Evolutionary conservation across 2,888 invertebrate genomes (phyloP).

Genomic region (Eupithecia subfuscata): DNA sequence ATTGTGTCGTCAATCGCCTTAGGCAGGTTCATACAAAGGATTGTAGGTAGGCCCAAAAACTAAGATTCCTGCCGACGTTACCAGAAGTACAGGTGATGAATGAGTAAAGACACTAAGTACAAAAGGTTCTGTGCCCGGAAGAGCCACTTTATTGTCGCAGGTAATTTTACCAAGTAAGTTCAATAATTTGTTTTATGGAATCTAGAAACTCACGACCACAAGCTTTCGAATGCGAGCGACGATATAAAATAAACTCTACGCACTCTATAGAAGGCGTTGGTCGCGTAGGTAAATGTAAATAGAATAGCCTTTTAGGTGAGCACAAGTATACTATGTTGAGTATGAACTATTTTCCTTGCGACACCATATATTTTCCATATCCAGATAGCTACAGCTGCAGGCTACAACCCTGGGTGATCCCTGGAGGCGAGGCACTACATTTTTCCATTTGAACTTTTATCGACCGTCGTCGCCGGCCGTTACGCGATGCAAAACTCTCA

Average conservation of each 20-base stretch:
- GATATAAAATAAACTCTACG: not conserved
- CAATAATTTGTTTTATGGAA: not conserved
- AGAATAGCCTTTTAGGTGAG: not conserved
- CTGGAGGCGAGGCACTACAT: not conserved
- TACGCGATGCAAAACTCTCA: not conserved
- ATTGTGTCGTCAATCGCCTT: no score
- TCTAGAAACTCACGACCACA: not conserved
- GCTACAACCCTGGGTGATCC: not conserved
- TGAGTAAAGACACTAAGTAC: not conserved
- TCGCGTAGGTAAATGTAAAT: not conserved
- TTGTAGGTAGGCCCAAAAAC: no score
- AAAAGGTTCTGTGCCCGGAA: not conserved
- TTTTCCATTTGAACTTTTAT: constrained; percentile 4
- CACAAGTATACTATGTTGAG: not conserved
- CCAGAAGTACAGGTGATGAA: not conserved
- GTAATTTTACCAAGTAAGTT: not conserved
- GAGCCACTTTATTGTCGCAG: not conserved
- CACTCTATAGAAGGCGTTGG: not conserved
- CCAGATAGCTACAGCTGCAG: not conserved
- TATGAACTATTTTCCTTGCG: not conserved
- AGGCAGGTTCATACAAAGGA: no score
- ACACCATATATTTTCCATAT: constrained; percentile 1
- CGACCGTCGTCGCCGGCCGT: not conserved
- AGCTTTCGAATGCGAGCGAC: not conserved
- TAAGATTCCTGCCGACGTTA: no score